Evolutionary conservation across 1,140 invertebrate genomes (phyloP).

Genomic region (Lepidotrigona ventralis): DNA sequence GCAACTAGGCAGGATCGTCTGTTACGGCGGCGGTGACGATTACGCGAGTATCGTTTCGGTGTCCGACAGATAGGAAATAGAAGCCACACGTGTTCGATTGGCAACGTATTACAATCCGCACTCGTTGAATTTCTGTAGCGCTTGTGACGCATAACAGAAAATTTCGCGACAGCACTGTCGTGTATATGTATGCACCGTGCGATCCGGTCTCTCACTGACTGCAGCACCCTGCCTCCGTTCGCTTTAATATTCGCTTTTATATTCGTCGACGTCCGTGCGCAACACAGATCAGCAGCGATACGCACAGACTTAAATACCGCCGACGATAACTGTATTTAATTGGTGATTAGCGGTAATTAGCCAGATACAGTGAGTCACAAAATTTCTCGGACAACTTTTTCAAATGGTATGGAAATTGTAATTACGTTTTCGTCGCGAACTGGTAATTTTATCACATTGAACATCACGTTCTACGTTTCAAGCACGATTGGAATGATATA

Average conservation of each 20-base stretch:
- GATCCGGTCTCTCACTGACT: neutral
- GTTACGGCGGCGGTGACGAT: neutral
- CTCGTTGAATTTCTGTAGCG: slow-evolving; percentile 26
- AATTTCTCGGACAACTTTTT: neutral
- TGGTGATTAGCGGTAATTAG: slow-evolving; percentile 36
- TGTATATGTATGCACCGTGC: neutral
- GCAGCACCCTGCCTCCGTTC: neutral
- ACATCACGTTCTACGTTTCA: too few species aligned
- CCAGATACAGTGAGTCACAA: neutral
- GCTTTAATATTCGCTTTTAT: neutral
- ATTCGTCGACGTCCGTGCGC: neutral
- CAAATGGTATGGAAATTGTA: neutral
- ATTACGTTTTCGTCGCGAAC: too few species aligned
- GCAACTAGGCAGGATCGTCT: neutral
- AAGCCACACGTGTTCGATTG: slow-evolving; percentile 25
- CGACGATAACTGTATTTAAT: slow-evolving; percentile 34
- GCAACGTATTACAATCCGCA: slow-evolving; percentile 36
- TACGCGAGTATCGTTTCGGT: neutral
- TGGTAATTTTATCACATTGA: too few species aligned
- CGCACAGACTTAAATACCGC: neutral
- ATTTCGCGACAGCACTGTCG: slow-evolving; percentile 5
- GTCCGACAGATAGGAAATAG: neutral
- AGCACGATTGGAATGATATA: too few species aligned
- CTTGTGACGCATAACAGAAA: slow-evolving; percentile 15
- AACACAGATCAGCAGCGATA: neutral